phyloP scores from a whole-genome alignment of 2,113 vertebrate genomes.

The Campylomormyrus tamandua region DNA sequence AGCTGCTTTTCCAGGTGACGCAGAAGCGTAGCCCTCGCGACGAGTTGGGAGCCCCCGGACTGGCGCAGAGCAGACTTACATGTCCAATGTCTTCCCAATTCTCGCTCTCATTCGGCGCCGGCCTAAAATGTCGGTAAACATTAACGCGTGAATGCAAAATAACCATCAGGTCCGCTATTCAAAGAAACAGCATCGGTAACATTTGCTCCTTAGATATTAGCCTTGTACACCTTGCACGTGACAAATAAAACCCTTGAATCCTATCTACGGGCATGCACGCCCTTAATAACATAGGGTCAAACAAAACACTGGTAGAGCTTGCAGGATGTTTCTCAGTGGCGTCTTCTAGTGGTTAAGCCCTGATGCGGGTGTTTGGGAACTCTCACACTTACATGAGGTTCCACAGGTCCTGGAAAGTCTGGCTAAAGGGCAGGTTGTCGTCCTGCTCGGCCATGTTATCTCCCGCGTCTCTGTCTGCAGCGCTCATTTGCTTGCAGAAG shows the following conservation, averaged over 20 bases:
- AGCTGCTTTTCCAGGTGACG: background rate
- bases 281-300: background rate
- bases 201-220: background rate
- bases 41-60: background rate
- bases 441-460: constrained; percentile 39
- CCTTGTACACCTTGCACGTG: background rate
- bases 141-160: background rate
- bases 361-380: background rate
- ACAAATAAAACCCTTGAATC: background rate
- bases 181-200: background rate
- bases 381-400: constrained; percentile 32
- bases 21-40: background rate
- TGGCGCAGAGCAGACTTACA: background rate
- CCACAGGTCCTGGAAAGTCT: constrained; percentile 60
- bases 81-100: background rate
- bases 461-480: background rate
- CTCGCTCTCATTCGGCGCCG: background rate
- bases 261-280: background rate
- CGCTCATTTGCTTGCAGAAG: background rate
- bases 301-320: background rate
- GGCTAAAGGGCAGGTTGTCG: constrained; percentile 42
- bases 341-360: background rate
- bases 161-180: background rate
- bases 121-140: background rate
- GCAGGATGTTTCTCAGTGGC: background rate